A percentile compares a stretch with the other conserved stretches of the same genome.
These are phyloP conservation scores for Apotomis capreana DNA, from an alignment of 2,888 invertebrate species.

Conservation along the genomic window DNA sequence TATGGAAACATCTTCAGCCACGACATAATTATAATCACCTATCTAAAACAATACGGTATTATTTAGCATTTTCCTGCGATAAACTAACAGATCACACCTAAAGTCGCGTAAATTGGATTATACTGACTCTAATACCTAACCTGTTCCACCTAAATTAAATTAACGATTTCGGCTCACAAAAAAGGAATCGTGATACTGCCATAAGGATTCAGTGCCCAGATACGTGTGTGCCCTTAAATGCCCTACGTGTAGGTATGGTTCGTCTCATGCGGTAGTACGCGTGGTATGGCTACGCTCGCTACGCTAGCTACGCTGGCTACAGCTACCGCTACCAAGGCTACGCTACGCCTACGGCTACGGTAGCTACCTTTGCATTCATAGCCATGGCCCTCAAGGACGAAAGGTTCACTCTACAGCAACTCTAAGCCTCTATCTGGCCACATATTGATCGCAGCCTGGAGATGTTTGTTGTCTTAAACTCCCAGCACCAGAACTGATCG, in stretches of 20 bases:
- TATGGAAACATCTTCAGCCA: neutral
- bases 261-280: slow-evolving; percentile 18
- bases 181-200: neutral
- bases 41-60: neutral
- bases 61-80: neutral
- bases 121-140: neutral
- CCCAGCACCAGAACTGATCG: slow-evolving; percentile 24
- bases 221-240: neutral
- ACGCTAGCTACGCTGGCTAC: slow-evolving; percentile 43
- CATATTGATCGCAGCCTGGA: slow-evolving; percentile 33
- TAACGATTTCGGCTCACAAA: neutral
- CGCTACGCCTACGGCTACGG: slow-evolving; percentile 22
- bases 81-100: neutral
- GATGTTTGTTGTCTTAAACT: slow-evolving; percentile 15
- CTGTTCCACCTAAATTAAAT: neutral
- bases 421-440: slow-evolving; percentile 26
- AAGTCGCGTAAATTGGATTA: neutral
- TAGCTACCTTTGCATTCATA: slow-evolving; percentile 30
- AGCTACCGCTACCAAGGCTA: slow-evolving; percentile 34
- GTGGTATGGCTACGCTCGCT: slow-evolving; percentile 9
- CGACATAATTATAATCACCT: neutral
- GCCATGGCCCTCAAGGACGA: slow-evolving; percentile 13
- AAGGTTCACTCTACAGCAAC: slow-evolving; percentile 14
- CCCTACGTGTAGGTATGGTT: slow-evolving; percentile 10
- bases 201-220: neutral